Percentiles rank a stretch among this genome's conserved stretches.
These are phyloP conservation scores for Apogon talboti DNA, from an alignment of 2,797 vertebrate genomes.

Conservation along the genomic window DNA sequence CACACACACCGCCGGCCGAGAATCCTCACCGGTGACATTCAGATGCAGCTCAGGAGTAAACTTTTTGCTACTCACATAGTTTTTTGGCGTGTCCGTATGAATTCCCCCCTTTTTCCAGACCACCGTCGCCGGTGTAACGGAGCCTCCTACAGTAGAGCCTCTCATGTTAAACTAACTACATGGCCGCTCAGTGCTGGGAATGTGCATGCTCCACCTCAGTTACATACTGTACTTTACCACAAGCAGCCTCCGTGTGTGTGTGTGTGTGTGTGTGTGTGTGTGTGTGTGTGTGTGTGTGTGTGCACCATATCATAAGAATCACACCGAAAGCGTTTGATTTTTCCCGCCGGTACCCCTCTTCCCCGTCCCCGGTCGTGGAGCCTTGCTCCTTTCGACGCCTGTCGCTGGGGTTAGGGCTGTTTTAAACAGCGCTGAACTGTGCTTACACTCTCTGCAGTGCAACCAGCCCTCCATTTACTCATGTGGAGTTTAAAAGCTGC, in stretches of 20 bases:
- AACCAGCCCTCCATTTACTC: constrained; percentile 50
- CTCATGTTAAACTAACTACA: constrained; percentile 45
- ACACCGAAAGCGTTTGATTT: constrained; percentile 14
- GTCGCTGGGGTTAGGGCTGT: constrained; percentile 25
- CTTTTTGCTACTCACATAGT: constrained; percentile 64
- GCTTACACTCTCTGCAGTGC: constrained; percentile 18
- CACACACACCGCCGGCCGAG: constrained; percentile 36
- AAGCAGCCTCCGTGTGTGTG: constrained; percentile 12
- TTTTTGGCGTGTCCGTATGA: constrained; percentile 54
- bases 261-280: no score
- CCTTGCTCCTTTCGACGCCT: neutral
- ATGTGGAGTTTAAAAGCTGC: constrained; percentile 65
- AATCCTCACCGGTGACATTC: constrained; percentile 51
- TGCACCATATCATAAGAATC: constrained; percentile 18
- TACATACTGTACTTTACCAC: constrained; percentile 40
- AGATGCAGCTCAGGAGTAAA: constrained; percentile 60
- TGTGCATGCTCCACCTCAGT: constrained; percentile 57
- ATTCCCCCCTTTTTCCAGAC: constrained; percentile 26
- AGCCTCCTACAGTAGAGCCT: constrained; percentile 46
- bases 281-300: no score
- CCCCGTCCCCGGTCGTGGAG: neutral
- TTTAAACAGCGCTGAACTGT: constrained; percentile 55
- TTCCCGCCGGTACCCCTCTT: no score
- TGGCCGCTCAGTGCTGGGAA: constrained; percentile 33
- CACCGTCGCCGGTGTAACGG: constrained; percentile 17